Conservation (phyloP, 2,113 vertebrate genomes). For the Suncus etruscus region DNA sequence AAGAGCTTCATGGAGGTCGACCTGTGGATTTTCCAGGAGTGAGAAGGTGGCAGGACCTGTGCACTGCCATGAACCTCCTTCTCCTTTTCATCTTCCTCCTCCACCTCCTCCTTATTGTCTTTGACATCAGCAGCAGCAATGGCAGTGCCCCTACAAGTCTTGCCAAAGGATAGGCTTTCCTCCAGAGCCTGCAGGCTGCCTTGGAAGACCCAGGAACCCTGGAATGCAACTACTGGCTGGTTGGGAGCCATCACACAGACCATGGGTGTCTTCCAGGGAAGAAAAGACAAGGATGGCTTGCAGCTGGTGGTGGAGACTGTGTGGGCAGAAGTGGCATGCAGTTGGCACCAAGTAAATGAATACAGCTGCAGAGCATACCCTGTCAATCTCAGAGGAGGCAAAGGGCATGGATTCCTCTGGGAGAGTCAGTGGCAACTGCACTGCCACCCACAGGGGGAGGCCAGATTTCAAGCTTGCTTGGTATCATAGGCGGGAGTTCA, state of each 20-base stretch:
- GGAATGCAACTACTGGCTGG: not conserved
- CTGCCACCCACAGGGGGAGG: no score
- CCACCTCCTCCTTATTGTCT: no score
- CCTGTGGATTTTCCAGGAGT: not conserved
- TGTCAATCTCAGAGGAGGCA: no score
- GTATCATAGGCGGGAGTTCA: not conserved
- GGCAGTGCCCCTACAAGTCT: not conserved
- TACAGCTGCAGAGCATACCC: not conserved
- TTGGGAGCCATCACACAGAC: not conserved
- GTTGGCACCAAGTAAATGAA: not conserved
- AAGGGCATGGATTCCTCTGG: not conserved
- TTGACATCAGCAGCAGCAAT: not conserved
- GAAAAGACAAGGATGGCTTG: not conserved
- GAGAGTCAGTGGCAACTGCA: not conserved
- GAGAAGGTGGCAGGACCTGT: not conserved
- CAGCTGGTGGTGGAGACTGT: fast-evolving
- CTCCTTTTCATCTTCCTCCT: not conserved
- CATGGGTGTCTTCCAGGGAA: not conserved
- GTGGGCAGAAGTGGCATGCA: not conserved
- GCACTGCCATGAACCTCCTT: not conserved
- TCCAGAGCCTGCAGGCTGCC: not conserved
- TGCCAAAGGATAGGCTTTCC: not conserved
- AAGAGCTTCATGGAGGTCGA: no score
- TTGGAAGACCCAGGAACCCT: not conserved
- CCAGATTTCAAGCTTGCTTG: no score